These are phyloP conservation scores for Drosophila phalerata DNA, from an alignment of 2,888 invertebrate species.

Conservation along the genomic window DNA sequence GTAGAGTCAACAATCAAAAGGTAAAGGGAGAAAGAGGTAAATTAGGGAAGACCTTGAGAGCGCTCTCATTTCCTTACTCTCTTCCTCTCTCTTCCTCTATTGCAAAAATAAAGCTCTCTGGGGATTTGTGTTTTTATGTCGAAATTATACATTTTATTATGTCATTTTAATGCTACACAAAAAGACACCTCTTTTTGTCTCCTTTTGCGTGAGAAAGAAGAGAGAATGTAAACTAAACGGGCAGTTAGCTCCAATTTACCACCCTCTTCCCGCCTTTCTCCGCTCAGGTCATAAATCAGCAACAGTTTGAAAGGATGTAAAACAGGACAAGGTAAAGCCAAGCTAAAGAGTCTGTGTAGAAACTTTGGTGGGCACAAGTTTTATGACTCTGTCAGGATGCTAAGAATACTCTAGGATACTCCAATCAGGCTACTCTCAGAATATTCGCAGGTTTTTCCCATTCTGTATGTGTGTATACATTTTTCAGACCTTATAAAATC, in stretches of 20 bases:
- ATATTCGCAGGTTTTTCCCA: neutral
- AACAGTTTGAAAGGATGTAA: conserved; percentile 60
- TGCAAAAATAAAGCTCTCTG: conserved; percentile 47
- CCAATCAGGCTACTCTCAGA: conserved; percentile 1
- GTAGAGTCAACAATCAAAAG: conserved; percentile 64
- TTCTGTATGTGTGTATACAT: conserved; percentile 35
- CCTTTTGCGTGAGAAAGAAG: neutral
- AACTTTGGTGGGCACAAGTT: conserved; percentile 42
- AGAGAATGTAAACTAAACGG: conserved; percentile 63
- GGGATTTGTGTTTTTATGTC: conserved; percentile 72
- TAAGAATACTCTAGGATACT: conserved; percentile 17
- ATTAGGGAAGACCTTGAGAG: neutral
- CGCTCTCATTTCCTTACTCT: neutral
- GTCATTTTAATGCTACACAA: conserved; percentile 65
- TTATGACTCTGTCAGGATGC: conserved; percentile 48
- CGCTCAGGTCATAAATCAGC: conserved; percentile 64
- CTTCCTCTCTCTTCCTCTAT: neutral
- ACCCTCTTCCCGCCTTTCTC: neutral
- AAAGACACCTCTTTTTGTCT: neutral
- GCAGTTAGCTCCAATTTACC: conserved; percentile 21
- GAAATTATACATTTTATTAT: conserved; percentile 79
- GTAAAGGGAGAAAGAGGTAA: neutral
- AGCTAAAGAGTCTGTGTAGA: conserved; percentile 19
- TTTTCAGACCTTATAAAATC: conserved; percentile 69
- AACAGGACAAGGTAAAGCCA: conserved; percentile 35